Evolutionary conservation across 2,797 vertebrate genomes (phyloP).

Genomic region (Urosaurus nigricauda): DNA sequence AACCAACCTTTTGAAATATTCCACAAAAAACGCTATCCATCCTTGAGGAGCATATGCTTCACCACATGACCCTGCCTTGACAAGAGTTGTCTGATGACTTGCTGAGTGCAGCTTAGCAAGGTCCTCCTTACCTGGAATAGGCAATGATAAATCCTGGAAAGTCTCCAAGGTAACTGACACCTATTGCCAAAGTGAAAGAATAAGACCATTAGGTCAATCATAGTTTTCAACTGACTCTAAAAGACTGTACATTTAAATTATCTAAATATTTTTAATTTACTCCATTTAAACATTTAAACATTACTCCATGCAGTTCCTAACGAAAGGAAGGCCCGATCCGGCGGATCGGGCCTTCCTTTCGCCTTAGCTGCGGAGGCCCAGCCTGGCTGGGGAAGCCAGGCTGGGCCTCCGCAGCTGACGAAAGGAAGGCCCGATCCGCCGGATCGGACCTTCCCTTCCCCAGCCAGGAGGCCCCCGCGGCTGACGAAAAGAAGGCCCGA

Average conservation of each 20-base stretch:
- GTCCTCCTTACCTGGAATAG: slow-evolving; percentile 98
- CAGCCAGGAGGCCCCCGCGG: too few species aligned
- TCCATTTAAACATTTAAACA: too few species aligned
- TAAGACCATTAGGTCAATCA: slow-evolving; percentile 24
- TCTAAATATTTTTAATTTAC: too few species aligned
- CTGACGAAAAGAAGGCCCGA: too few species aligned
- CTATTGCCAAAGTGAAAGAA: slow-evolving; percentile 73
- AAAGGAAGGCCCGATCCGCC: too few species aligned
- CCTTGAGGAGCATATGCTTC: slow-evolving; percentile 97
- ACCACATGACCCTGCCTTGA: slow-evolving; percentile 96
- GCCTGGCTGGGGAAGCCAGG: too few species aligned
- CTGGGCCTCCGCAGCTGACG: too few species aligned
- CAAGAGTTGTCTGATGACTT: slow-evolving; percentile 92
- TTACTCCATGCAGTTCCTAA: too few species aligned
- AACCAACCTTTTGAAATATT: slow-evolving; percentile 95
- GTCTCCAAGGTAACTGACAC: slow-evolving; percentile 97
- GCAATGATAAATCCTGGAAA: slow-evolving; percentile 98
- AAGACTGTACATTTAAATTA: background rate
- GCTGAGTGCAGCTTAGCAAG: slow-evolving; percentile 97
- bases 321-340: too few species aligned
- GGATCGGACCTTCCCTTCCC: too few species aligned
- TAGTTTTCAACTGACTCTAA: slow-evolving; percentile 17
- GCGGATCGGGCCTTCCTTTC: too few species aligned
- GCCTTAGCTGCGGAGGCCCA: too few species aligned
- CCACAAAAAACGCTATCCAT: slow-evolving; percentile 97